phyloP scores from a whole-genome alignment of 92 coral and sea anemone genomes.

The Porites evermanni region DNA sequence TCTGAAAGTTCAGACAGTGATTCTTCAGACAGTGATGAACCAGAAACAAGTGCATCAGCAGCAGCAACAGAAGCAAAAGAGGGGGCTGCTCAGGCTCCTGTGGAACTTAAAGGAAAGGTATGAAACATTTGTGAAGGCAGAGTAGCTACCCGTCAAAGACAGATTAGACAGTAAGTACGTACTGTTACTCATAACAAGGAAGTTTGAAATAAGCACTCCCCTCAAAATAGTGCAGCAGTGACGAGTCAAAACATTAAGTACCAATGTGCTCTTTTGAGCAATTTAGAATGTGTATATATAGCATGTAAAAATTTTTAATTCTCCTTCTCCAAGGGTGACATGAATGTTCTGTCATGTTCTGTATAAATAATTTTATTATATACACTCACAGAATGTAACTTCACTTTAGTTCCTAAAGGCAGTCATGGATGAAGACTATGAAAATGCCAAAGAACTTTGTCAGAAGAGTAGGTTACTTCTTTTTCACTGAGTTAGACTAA shows the following conservation, averaged over 20 bases:
- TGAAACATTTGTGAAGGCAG: neutral
- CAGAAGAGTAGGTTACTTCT: constrained; percentile 60
- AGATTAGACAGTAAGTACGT: no score
- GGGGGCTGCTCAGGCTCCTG: constrained; percentile 58
- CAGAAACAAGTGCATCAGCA: constrained; percentile 15
- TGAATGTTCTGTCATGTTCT: neutral
- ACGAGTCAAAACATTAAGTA: no score
- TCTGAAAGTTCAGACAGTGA: constrained; percentile 61
- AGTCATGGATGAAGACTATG: constrained; percentile 83
- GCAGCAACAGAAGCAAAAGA: neutral
- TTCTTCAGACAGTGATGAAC: constrained; percentile 37
- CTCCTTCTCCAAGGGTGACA: no score
- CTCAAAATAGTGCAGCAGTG: no score
- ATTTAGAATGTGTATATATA: no score
- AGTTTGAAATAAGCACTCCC: no score
- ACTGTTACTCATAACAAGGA: no score
- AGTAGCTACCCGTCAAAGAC: neutral
- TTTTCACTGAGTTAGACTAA: neutral
- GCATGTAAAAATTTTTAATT: no score
- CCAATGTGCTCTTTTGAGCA: no score
- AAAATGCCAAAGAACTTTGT: constrained; percentile 80
- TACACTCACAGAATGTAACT: neutral
- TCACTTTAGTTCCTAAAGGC: constrained; percentile 65
- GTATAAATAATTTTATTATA: neutral
- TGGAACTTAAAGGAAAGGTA: constrained; percentile 82